Percentiles rank a stretch among this genome's conserved stretches.
phyloP scores from a whole-genome alignment of 2,888 invertebrate species.

The Hydrotaea cyrtoneurina region DNA sequence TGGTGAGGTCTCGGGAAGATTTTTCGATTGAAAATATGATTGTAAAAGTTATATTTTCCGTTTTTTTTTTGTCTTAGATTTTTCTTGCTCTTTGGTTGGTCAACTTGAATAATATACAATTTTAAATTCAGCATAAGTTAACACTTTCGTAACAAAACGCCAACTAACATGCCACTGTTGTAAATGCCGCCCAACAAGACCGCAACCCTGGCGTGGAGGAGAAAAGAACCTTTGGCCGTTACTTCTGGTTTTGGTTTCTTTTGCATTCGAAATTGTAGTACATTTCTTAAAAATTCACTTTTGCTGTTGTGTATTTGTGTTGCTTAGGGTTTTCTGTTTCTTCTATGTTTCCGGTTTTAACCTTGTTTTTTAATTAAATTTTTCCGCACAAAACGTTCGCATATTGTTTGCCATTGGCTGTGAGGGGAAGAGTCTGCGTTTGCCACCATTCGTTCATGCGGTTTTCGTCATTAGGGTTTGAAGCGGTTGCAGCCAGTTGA shows the following conservation, averaged over 20 bases:
- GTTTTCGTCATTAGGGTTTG: conserved; percentile 29
- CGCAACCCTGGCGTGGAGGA: not conserved
- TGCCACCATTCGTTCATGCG: conserved; percentile 37
- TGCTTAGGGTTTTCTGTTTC: not conserved
- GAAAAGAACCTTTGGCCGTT: conserved; percentile 23
- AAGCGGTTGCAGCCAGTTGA: not conserved
- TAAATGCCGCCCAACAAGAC: not conserved
- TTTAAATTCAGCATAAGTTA: conserved; percentile 51
- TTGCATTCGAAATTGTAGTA: not conserved
- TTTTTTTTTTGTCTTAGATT: not conserved
- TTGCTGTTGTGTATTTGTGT: not conserved
- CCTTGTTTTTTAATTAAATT: conserved; percentile 62
- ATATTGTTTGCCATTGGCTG: no score
- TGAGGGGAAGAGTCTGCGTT: not conserved
- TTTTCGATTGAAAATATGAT: not conserved
- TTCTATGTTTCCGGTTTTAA: conserved; percentile 47
- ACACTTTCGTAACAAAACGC: conserved; percentile 53
- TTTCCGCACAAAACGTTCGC: conserved; percentile 1
- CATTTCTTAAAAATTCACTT: conserved; percentile 28
- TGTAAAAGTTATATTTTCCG: not conserved
- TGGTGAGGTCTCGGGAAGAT: not conserved
- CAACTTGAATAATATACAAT: conserved; percentile 14
- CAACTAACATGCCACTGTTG: conserved; percentile 45
- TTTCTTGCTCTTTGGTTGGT: not conserved
- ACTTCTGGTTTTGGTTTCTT: conserved; percentile 20